These are phyloP conservation scores for Siniperca chuatsi DNA, from an alignment of 2,113 vertebrate genomes.

Conservation along the genomic window DNA sequence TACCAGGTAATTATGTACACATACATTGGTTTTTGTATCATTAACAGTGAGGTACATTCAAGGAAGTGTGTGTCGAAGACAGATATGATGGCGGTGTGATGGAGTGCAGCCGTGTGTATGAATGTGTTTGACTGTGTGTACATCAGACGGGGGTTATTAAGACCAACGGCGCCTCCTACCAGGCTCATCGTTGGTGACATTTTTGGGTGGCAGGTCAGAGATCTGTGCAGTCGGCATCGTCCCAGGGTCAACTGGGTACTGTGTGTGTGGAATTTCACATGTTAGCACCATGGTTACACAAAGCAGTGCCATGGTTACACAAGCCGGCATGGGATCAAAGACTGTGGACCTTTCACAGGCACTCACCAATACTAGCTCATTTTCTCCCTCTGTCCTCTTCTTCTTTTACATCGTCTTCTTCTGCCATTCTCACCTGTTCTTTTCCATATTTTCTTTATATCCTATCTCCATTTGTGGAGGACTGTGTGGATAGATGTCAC, in stretches of 20 bases:
- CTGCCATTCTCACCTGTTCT: slow-evolving; percentile 18
- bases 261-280: slow-evolving; percentile 79
- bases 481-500: neutral
- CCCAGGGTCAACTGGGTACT: slow-evolving; percentile 49
- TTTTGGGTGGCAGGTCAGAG: slow-evolving; percentile 61
- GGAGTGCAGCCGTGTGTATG: slow-evolving; percentile 14
- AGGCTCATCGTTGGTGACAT: slow-evolving; percentile 47
- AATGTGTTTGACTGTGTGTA: slow-evolving; percentile 16
- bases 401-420: neutral
- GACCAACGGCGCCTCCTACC: slow-evolving; percentile 57
- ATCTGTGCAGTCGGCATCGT: slow-evolving; percentile 40
- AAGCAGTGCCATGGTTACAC: slow-evolving; percentile 60
- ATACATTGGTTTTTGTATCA: neutral
- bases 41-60: neutral
- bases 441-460: slow-evolving; percentile 8
- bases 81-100: neutral
- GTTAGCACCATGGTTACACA: slow-evolving; percentile 71
- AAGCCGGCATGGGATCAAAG: slow-evolving; percentile 74
- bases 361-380: slow-evolving; percentile 68
- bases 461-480: neutral
- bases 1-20: neutral
- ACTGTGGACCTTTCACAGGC: slow-evolving; percentile 73
- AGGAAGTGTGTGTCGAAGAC: neutral
- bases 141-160: slow-evolving; percentile 27
- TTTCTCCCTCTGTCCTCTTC: slow-evolving; percentile 42